Conservation (phyloP, 2,888 invertebrate species). For the Pheosia tremula region DNA sequence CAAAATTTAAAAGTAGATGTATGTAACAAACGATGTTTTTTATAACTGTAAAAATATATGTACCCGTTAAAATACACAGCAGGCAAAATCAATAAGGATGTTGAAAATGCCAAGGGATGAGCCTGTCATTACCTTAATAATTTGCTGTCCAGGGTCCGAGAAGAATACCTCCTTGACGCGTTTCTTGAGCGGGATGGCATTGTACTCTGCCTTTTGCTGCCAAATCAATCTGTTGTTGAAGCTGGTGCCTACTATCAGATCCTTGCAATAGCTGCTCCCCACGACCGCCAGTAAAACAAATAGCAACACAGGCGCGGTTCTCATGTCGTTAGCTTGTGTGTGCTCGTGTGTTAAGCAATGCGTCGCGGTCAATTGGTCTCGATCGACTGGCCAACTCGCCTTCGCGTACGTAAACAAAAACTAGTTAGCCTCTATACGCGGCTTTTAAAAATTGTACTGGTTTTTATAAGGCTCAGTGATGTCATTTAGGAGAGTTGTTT, state of each 20-base stretch:
- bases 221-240: slow-evolving; percentile 69
- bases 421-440: slow-evolving; percentile 32
- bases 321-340: slow-evolving; percentile 57
- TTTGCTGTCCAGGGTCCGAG: slow-evolving; percentile 74
- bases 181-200: slow-evolving; percentile 74
- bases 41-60: not conserved
- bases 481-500: slow-evolving; percentile 4
- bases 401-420: slow-evolving; percentile 31
- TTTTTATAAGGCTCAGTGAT: slow-evolving; percentile 2
- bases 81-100: no score
- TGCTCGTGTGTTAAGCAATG: slow-evolving; percentile 38
- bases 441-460: not conserved
- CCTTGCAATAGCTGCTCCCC: slow-evolving; percentile 63
- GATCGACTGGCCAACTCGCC: slow-evolving; percentile 49
- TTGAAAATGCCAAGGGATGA: not conserved
- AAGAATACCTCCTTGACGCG: slow-evolving; percentile 77
- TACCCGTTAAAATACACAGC: no score
- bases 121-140: slow-evolving; percentile 65
- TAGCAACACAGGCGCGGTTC: slow-evolving; percentile 56
- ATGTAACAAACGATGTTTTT: no score
- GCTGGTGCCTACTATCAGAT: slow-evolving; percentile 75
- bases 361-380: slow-evolving; percentile 51
- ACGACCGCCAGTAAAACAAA: slow-evolving; percentile 60
- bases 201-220: slow-evolving; percentile 76
- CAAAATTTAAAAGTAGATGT: no score